Percentiles rank a stretch among this genome's conserved stretches.
Conservation (phyloP, 1,140 invertebrate species). For the Procambarus virginalis region DNA sequence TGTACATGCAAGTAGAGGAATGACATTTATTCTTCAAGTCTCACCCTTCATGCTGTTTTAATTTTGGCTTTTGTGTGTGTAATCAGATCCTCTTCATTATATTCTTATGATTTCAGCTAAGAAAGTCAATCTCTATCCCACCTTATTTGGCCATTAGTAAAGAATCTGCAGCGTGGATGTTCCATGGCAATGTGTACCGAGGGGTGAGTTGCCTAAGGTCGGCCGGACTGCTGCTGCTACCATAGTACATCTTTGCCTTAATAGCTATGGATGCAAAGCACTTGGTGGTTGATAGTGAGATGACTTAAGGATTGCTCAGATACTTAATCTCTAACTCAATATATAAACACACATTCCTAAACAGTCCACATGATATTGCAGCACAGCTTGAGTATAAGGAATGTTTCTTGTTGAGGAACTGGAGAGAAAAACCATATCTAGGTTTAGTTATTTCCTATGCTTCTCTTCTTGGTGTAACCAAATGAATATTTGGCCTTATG, state of each 20-base stretch:
- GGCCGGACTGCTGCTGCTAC: conserved; percentile 13
- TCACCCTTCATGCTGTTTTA: background rate
- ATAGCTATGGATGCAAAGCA: conserved; percentile 29
- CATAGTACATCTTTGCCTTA: conserved; percentile 11
- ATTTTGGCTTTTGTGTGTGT: background rate
- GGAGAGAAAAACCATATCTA: background rate
- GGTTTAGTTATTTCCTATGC: background rate
- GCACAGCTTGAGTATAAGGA: background rate
- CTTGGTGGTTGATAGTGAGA: background rate
- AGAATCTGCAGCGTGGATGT: conserved; percentile 35
- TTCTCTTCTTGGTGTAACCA: background rate
- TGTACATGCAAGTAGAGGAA: background rate
- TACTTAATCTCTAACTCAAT: background rate
- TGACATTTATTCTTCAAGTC: background rate
- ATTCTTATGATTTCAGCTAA: conserved; percentile 46
- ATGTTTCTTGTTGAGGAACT: background rate
- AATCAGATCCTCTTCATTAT: background rate
- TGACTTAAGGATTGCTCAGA: background rate
- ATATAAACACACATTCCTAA: background rate
- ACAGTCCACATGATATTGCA: background rate
- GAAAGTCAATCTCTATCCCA: conserved; percentile 24
- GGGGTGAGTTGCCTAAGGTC: conserved; percentile 33
- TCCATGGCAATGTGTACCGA: conserved; percentile 41
- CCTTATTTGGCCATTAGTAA: conserved; percentile 39
- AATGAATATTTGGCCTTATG: background rate